Conservation (phyloP, 2,797 vertebrate genomes). For the Hozukius guyotensis region DNA sequence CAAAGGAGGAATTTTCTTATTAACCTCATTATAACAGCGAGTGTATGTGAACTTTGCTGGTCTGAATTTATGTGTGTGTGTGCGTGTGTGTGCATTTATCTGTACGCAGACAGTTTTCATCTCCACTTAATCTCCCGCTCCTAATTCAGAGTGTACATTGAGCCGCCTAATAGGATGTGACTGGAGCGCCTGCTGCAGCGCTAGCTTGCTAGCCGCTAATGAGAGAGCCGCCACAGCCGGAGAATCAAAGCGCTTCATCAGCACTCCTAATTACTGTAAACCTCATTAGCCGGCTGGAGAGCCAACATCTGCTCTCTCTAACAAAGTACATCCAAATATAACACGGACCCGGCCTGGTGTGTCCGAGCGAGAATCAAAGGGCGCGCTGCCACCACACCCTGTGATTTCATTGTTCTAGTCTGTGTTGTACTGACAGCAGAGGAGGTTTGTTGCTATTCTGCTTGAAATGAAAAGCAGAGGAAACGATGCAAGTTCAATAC, state of each 20-base stretch:
- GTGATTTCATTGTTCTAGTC: conserved; percentile 37
- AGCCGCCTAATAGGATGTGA: conserved; percentile 81
- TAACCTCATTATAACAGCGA: conserved; percentile 54
- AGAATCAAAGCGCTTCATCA: conserved; percentile 80
- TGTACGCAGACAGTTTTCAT: conserved; percentile 68
- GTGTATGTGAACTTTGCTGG: conserved; percentile 21
- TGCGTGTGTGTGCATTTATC: not conserved
- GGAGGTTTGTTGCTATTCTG: conserved; percentile 2
- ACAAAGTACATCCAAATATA: conserved; percentile 61
- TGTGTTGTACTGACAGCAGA: conserved; percentile 14
- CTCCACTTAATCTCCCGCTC: conserved; percentile 79
- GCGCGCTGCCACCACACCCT: conserved; percentile 29
- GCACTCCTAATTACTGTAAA: conserved; percentile 81
- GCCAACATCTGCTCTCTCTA: conserved; percentile 67
- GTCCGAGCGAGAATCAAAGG: conserved; percentile 29
- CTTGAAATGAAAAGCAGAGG: conserved; percentile 11
- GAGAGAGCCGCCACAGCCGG: conserved; percentile 71
- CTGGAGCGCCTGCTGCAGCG: conserved; percentile 69
- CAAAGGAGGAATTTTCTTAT: conserved; percentile 26
- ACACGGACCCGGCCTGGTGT: conserved; percentile 24
- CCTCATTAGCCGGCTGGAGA: conserved; percentile 69
- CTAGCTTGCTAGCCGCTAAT: conserved; percentile 77
- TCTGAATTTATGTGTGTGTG: conserved; percentile 11
- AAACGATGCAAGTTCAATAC: conserved; percentile 13
- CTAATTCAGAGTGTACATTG: conserved; percentile 82